Evolutionary conservation across 2,888 invertebrate species (phyloP), one percentile per base, ranked within the genome.

Genomic region (Synergus laeviventris): DNA sequence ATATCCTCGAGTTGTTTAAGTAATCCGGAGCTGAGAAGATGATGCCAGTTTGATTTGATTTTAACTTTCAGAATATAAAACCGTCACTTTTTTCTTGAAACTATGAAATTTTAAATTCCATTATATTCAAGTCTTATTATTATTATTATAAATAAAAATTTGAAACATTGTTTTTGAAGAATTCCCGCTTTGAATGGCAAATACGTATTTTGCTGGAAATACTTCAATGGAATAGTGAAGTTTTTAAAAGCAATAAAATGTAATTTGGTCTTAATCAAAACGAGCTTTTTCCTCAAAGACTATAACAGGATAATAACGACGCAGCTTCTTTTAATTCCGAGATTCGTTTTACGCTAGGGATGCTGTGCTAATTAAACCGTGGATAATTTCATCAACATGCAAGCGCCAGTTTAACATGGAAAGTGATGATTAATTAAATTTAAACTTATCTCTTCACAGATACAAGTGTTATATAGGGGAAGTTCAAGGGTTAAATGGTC

Each of bases 401-500:
- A 45, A 49, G n/a, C 42, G 21, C 38, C 16, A 70, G 49, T 70
- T 70, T 70, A 45, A 49, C 49, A 49, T 70, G 31, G 31, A 49
- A 49, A 70, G 70, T 70, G 49, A 49, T 49, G 70, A 70, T 70
- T 70, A 70, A 70, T 70, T 70, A 70, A 70, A 70, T 49, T 70
- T 45, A 49, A 70, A 70, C 45, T 70, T 70, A 70, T 70, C 49
- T 49, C 11, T 31, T 31, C 49, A 12, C 49, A 70, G 45, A 70
- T 70, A 70, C 49, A 70, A 70, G 49, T 49, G 70, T 70, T 70
- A 70, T 49, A 70, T 49, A 70, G 45, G 70, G 70, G 70, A 70
- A 70, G 70, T 70, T 70, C 70, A 70, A 49, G 70, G 70, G 70
- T 70, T 70, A 70, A 70, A 70, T 49, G 31, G 49, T 70, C 70